Evolutionary conservation across 2,797 vertebrate genomes (phyloP), one percentile per base, ranked within the genome.

Genomic region (Gastrophryne carolinensis): DNA sequence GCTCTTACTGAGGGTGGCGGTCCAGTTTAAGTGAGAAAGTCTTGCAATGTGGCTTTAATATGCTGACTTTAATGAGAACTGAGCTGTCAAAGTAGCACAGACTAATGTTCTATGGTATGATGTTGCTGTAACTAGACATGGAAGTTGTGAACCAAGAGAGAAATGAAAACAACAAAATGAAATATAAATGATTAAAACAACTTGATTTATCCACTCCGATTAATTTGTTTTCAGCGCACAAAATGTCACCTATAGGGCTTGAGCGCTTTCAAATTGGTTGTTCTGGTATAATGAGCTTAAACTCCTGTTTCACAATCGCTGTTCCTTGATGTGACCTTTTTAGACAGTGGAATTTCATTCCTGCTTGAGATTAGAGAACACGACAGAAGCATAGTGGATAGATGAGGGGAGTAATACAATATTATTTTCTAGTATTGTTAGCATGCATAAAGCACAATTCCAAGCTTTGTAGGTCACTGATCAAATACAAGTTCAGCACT

Each of bases 281-380:
- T 78, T 78, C 68, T 61, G 60, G 68, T 66, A 63, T 72, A 78
- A 78, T 78, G 61, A 72, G 61, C 68, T 50, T 64, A 72, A 58
- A 70, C 75, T 65, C 34, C 61, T 12, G 68, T 64, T 60, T 49
- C 75, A 72, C 75, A 41, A 66, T 66, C 68, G 52, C 52, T 66
- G 41, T 66, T 78, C 17, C 61, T 66, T 78, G 68, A 78, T 72
- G 68, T 78, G 61, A 78, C 68, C 75, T 78, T 78, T 78, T 78
- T 60, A 66, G 65, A 72, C 52, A 50, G 67, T 58, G 47, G 52
- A 39, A 60, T 72, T 78, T 60, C 41, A 37, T 78, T 78, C 41
- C 60, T 68, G 60, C 66, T 66, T 50, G 34, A 66, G 68, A 78
- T 34, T 66, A 49, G 61, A 58, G 37, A 72, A 65, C 68, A 72